These are phyloP conservation scores for Zaprionus gabonicus DNA, from an alignment of 1,140 invertebrate genomes.

Conservation along the genomic window DNA sequence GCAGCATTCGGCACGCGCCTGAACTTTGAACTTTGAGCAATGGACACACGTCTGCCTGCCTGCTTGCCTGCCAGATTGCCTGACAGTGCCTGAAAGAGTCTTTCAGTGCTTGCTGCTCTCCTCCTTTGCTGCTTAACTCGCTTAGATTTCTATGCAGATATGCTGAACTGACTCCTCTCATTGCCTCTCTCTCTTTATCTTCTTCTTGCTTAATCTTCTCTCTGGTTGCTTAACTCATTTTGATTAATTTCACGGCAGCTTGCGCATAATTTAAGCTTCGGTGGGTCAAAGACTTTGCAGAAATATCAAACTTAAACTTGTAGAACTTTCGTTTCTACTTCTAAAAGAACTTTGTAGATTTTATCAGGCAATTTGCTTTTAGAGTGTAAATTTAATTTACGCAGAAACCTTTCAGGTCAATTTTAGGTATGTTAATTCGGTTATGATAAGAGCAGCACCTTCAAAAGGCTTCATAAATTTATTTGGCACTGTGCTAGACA, in stretches of 20 bases:
- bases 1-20: conserved; percentile 56
- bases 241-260: conserved; percentile 37
- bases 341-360: background rate
- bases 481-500: background rate
- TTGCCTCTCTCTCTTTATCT: background rate
- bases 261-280: conserved; percentile 27
- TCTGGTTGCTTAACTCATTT: conserved; percentile 22
- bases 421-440: background rate
- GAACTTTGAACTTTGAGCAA: conserved; percentile 73
- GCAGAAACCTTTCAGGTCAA: background rate
- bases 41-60: conserved; percentile 14
- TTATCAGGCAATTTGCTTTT: conserved; percentile 1
- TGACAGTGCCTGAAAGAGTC: background rate
- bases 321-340: background rate
- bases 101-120: too few species aligned
- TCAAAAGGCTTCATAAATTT: background rate
- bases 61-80: background rate
- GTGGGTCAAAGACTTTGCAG: background rate
- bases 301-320: conserved; percentile 8
- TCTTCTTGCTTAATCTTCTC: background rate
- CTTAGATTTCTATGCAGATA: conserved; percentile 17
- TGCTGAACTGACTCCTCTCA: background rate
- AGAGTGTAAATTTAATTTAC: background rate
- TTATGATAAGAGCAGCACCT: background rate
- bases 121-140: background rate